These are phyloP conservation scores for Pangasianodon gigas DNA, from an alignment of 2,113 vertebrate genomes.

Conservation along the genomic window DNA sequence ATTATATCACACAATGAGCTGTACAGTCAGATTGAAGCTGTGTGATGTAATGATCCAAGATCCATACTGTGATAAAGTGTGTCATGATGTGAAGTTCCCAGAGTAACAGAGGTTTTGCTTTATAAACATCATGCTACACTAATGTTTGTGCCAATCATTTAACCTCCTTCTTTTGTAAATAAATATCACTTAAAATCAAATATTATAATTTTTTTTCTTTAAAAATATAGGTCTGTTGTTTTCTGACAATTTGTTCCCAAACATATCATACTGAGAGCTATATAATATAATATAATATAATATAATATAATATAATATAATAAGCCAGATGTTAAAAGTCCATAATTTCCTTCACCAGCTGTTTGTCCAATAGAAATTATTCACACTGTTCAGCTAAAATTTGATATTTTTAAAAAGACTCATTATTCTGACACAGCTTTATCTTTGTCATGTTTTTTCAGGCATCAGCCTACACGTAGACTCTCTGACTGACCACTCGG, in stretches of 20 bases:
- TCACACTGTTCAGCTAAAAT: neutral
- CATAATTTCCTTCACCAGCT: neutral
- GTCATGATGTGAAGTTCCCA: no score
- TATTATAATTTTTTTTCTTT: neutral
- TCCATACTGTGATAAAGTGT: no score
- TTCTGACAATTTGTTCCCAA: neutral
- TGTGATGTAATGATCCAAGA: neutral
- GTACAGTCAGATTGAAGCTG: neutral
- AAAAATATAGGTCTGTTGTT: neutral
- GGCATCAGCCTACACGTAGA: conserved; percentile 96
- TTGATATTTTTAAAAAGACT: neutral
- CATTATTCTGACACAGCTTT: no score
- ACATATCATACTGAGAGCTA: neutral
- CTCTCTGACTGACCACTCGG: conserved; percentile 93
- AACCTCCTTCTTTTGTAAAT: no score
- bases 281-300: neutral
- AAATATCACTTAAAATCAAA: no score
- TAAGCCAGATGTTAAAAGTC: neutral
- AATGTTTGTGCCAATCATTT: no score
- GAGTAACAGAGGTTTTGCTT: no score
- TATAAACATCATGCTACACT: no score
- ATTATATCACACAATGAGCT: neutral
- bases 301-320: neutral
- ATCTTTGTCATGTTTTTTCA: conserved; percentile 53
- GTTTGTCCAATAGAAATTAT: neutral